A percentile compares a stretch with the other conserved stretches of the same genome.
Conservation (phyloP, 2,797 vertebrate species). For the Alosa sapidissima region DNA sequence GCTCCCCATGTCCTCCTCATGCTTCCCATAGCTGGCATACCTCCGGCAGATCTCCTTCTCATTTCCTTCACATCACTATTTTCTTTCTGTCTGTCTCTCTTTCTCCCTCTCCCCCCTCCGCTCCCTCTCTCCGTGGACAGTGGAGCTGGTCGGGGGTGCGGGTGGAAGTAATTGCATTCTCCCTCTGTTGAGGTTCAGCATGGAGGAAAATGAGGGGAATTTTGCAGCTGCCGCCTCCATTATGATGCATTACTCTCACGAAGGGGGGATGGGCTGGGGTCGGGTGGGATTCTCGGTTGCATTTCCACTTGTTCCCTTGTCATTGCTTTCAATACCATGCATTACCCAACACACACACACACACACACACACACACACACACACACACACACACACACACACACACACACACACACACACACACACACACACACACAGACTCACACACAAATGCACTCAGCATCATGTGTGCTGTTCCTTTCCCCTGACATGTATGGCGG, state of each 20-base stretch:
- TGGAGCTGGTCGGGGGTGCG: background rate
- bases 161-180: constrained; percentile 40
- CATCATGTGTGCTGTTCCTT: constrained; percentile 27
- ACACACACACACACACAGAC: constrained; percentile 25
- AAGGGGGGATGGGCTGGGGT: background rate
- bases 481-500: constrained; percentile 32
- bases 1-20: constrained; percentile 25
- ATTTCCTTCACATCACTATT: constrained; percentile 37
- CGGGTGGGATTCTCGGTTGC: constrained; percentile 31
- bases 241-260: constrained; percentile 24
- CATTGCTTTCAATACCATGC: constrained; percentile 22
- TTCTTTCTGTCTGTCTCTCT: background rate
- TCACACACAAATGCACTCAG: constrained; percentile 34
- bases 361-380: constrained; percentile 32
- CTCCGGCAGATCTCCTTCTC: constrained; percentile 2
- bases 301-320: constrained; percentile 42
- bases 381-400: constrained; percentile 28
- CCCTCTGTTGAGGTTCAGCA: constrained; percentile 21
- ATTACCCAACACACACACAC: constrained; percentile 23
- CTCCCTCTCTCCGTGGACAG: constrained; percentile 23
- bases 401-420: constrained; percentile 28
- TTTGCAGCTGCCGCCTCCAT: constrained; percentile 22
- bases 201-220: constrained; percentile 31
- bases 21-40: constrained; percentile 37
- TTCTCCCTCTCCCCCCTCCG: background rate